Conservation (phyloP, 2,888 invertebrate species). For the Laspeyria flexula region DNA sequence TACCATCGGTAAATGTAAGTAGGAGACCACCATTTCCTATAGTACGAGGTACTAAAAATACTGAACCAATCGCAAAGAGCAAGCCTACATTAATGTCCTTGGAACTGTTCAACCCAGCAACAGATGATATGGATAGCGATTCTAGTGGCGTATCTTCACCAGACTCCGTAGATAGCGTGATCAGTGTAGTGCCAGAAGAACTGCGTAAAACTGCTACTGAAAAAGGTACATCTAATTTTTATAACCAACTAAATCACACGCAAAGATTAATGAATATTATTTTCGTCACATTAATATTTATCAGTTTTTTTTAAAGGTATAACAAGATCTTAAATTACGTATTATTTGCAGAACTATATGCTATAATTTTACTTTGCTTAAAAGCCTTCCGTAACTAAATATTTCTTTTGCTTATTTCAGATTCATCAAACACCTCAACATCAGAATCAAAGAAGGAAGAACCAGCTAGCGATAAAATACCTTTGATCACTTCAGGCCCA, state of each 20-base stretch:
- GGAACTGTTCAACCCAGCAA: conserved; percentile 95
- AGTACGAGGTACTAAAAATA: conserved; percentile 88
- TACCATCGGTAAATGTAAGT: conserved; percentile 85
- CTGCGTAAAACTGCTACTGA: conserved; percentile 75
- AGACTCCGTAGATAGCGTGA: conserved; percentile 94
- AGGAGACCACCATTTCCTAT: conserved; percentile 88
- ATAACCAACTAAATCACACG: background rate
- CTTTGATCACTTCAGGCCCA: conserved; percentile 61
- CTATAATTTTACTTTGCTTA: too few species aligned
- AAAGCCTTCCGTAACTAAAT: background rate
- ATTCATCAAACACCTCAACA: conserved; percentile 53
- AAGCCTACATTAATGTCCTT: conserved; percentile 92
- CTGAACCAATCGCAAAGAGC: conserved; percentile 88
- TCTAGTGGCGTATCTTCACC: conserved; percentile 95
- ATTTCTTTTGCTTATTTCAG: conserved; percentile 53
- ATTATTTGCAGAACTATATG: too few species aligned
- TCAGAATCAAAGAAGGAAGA: conserved; percentile 62
- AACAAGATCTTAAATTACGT: too few species aligned
- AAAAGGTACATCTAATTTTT: conserved; percentile 66
- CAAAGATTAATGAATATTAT: too few species aligned
- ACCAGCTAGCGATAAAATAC: conserved; percentile 51
- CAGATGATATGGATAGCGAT: conserved; percentile 96
- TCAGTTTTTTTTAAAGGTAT: too few species aligned
- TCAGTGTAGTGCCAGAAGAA: conserved; percentile 90
- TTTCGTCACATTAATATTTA: too few species aligned